Evolutionary conservation across 2,888 invertebrate genomes (phyloP).

Genomic region (Ommatoiulus sabulosus): DNA sequence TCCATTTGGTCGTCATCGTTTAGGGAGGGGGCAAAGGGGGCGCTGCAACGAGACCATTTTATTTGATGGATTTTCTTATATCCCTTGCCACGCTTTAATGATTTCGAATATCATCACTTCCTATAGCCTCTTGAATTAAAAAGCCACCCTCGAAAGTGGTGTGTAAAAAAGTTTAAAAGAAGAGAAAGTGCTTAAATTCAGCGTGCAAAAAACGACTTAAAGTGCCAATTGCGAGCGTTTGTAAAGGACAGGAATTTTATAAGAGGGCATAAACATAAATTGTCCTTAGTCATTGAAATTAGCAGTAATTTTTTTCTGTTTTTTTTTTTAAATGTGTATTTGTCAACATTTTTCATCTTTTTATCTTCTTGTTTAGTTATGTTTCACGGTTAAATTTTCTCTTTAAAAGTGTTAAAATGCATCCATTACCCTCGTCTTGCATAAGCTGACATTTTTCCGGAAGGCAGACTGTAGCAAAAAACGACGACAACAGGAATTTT

Average conservation of each 20-base stretch:
- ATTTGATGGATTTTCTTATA: conserved; percentile 36
- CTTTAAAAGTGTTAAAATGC: not conserved
- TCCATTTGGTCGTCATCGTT: conserved; percentile 36
- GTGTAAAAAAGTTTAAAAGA: not conserved
- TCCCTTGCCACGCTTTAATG: conserved; percentile 25
- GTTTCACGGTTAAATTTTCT: not conserved
- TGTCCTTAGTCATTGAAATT: conserved; percentile 1
- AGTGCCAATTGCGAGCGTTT: not conserved
- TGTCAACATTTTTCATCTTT: not conserved
- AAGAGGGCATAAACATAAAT: not conserved
- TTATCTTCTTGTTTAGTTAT: not conserved
- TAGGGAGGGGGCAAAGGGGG: conserved; percentile 20
- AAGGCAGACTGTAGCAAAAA: not conserved
- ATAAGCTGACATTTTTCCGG: not conserved
- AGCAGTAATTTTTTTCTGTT: not conserved
- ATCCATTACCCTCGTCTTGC: not conserved
- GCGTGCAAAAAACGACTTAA: not conserved
- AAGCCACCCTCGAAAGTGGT: conserved; percentile 14
- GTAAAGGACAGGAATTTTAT: not conserved
- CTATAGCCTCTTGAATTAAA: conserved; percentile 17
- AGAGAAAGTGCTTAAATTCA: conserved; percentile 15
- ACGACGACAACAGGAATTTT: not conserved
- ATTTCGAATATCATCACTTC: conserved; percentile 30
- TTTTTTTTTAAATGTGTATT: not conserved
- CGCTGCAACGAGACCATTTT: conserved; percentile 24